phyloP scores from a whole-genome alignment of 2,888 invertebrate genomes.

The Drosophila trichaetosa region DNA sequence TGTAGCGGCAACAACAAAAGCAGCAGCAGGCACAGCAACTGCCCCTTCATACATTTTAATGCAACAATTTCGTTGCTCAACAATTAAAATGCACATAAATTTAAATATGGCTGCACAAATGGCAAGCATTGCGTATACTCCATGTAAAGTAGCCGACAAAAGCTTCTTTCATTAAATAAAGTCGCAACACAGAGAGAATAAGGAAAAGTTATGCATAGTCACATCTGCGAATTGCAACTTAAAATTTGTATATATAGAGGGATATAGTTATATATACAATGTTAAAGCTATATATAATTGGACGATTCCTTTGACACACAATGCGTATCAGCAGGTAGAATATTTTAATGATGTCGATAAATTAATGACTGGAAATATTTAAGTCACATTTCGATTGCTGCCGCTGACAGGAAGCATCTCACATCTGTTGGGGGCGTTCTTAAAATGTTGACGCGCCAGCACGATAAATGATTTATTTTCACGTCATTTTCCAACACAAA shows the following conservation, averaged over 20 bases:
- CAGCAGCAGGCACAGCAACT: constrained; percentile 14
- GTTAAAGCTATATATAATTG: constrained; percentile 12
- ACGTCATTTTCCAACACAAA: constrained; percentile 72
- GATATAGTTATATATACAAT: neutral
- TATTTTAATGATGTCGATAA: constrained; percentile 78
- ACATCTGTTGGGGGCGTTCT: constrained; percentile 51
- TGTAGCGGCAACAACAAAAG: constrained; percentile 39
- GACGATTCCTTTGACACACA: neutral
- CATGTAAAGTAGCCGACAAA: constrained; percentile 23
- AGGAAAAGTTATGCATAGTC: constrained; percentile 3
- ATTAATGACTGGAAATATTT: constrained; percentile 80
- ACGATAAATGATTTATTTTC: constrained; percentile 78
- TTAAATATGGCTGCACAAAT: constrained; percentile 51
- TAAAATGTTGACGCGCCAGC: constrained; percentile 69
- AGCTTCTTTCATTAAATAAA: constrained; percentile 19
- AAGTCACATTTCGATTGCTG: constrained; percentile 63
- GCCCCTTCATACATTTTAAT: constrained; percentile 64
- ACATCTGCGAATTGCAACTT: constrained; percentile 12
- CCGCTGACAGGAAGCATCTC: constrained; percentile 46
- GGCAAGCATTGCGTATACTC: constrained; percentile 42
- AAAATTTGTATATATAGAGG: neutral
- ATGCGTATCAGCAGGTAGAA: constrained; percentile 48
- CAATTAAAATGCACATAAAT: constrained; percentile 81
- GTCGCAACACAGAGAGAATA: constrained; percentile 8
- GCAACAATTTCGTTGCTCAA: constrained; percentile 63